A percentile compares a stretch with the other conserved stretches of the same genome.
phyloP scores from a whole-genome alignment of 1,140 invertebrate genomes.

The Tribolium castaneum region DNA sequence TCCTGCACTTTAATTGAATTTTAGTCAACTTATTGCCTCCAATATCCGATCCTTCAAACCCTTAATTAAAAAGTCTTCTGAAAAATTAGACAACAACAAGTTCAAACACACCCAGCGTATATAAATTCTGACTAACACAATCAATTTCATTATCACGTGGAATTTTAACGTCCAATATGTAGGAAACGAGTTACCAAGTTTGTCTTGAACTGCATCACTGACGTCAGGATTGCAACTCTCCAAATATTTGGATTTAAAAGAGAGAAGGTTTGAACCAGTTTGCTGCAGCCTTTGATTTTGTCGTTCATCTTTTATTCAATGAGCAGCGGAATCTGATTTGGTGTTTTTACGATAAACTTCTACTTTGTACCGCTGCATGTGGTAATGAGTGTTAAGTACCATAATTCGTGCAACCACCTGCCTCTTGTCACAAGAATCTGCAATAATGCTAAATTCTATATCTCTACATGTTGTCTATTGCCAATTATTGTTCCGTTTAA shows the following conservation, averaged over 20 bases:
- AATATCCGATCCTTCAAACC: constrained; percentile 32
- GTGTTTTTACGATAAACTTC: constrained; percentile 28
- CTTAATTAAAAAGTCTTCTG: constrained; percentile 33
- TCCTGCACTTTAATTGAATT: constrained; percentile 35
- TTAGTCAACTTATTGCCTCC: constrained; percentile 33
- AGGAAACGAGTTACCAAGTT: neutral
- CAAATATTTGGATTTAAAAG: constrained; percentile 14
- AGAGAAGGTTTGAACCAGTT: constrained; percentile 17
- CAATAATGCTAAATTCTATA: constrained; percentile 5
- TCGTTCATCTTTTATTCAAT: constrained; percentile 36
- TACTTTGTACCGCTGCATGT: constrained; percentile 13
- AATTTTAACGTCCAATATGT: neutral
- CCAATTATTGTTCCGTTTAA: constrained; percentile 7
- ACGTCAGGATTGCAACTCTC: constrained; percentile 1
- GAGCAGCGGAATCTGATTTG: constrained; percentile 7
- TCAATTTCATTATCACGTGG: constrained; percentile 6
- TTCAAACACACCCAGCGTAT: constrained; percentile 13
- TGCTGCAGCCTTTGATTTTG: constrained; percentile 8
- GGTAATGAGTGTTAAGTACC: constrained; percentile 21
- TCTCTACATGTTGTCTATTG: constrained; percentile 6
- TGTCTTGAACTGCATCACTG: neutral
- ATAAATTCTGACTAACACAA: constrained; percentile 28
- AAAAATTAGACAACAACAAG: constrained; percentile 33
- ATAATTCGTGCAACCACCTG: constrained; percentile 24
- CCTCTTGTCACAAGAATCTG: constrained; percentile 11